phyloP scores from a whole-genome alignment of 2,888 invertebrate genomes.

The Lithosia quadra region DNA sequence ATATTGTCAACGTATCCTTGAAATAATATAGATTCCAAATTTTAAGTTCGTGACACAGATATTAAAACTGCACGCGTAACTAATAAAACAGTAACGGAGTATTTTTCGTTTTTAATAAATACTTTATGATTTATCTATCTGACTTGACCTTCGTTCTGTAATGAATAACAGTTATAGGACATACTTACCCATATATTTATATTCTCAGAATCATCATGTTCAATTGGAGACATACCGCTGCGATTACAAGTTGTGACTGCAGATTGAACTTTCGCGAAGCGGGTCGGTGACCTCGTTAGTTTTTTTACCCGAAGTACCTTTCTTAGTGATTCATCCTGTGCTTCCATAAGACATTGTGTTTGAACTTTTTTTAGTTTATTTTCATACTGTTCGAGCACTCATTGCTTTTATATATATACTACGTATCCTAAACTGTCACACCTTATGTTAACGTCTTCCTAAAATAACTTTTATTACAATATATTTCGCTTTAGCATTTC shows the following conservation, averaged over 20 bases:
- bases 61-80: neutral
- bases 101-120: neutral
- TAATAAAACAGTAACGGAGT: neutral
- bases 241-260: constrained; percentile 25
- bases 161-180: constrained; percentile 21
- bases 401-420: neutral
- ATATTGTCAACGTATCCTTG: neutral
- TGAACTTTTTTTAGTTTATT: constrained; percentile 39
- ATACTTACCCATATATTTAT: constrained; percentile 14
- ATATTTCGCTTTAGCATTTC: neutral
- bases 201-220: constrained; percentile 25
- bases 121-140: neutral
- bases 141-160: neutral
- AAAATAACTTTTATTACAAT: neutral
- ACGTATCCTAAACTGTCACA: constrained; percentile 4
- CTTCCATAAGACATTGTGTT: constrained; percentile 35
- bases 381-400: constrained; percentile 2
- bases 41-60: neutral
- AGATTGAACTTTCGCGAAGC: constrained; percentile 35
- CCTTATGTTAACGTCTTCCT: neutral
- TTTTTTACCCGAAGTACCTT: constrained; percentile 46
- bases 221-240: constrained; percentile 45
- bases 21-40: too few relatives aligned
- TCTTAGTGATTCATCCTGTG: constrained; percentile 59
- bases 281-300: constrained; percentile 57